Percentiles rank a stretch among this genome's conserved stretches.
These are phyloP conservation scores for Dryas iulia DNA, from an alignment of 1,140 invertebrate species.

Conservation along the genomic window DNA sequence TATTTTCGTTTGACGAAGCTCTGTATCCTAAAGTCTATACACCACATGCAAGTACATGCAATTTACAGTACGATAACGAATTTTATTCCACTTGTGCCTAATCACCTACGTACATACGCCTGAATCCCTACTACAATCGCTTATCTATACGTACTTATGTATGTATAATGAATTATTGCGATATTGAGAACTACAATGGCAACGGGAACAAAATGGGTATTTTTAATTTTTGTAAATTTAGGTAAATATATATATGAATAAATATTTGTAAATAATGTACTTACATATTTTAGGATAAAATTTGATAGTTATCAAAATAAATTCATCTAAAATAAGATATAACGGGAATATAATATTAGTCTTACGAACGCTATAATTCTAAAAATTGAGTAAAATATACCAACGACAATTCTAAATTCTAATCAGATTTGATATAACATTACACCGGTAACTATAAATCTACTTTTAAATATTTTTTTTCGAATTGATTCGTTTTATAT, in stretches of 20 bases:
- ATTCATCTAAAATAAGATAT: conserved; percentile 66
- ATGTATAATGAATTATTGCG: conserved; percentile 1
- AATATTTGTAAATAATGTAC: conserved; percentile 12
- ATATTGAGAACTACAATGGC: not conserved
- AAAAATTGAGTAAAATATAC: conserved; percentile 64
- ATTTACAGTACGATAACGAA: not conserved
- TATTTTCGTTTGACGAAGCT: conserved; percentile 10
- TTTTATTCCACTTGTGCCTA: not conserved
- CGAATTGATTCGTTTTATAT: not conserved
- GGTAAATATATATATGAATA: conserved; percentile 38
- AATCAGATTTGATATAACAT: conserved; percentile 44
- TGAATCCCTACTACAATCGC: not conserved
- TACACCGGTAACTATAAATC: conserved; percentile 40
- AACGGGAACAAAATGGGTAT: conserved; percentile 7
- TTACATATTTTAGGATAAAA: conserved; percentile 56
- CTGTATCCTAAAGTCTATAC: not conserved
- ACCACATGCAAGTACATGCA: not conserved
- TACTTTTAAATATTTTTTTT: conserved; percentile 16
- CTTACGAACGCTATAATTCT: conserved; percentile 54
- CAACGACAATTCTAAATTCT: conserved; percentile 64
- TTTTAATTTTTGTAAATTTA: conserved; percentile 32
- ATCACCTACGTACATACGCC: conserved; percentile 6
- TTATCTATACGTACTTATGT: not conserved
- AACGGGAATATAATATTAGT: conserved; percentile 42
- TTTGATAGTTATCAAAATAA: conserved; percentile 73